Evolutionary conservation across 2,113 vertebrate genomes (phyloP), one percentile per base, ranked within the genome.

Genomic region (Cyprinodon tularosa): DNA sequence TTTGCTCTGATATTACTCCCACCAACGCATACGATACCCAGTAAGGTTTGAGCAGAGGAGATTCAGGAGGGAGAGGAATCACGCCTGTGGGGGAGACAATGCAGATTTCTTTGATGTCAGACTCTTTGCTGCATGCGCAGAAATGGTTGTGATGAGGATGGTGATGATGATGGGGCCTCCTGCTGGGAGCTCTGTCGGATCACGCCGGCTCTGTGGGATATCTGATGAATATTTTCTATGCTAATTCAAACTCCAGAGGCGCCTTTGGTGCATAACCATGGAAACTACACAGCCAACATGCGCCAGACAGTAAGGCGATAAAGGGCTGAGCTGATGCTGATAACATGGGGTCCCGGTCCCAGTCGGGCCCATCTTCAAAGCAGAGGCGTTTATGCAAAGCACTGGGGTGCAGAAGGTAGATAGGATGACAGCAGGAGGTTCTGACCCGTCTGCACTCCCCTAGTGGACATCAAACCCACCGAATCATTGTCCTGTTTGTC

Each of bases 191-290:
- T 42, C 66, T 2, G 47, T 53, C 72, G 66, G 72, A 68, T 74
- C 70, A 50, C 66, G 14, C 57, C 47, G 53, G 66, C 88, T 88
- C 86, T 11, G 70, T 61, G 44, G 84, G 86, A 89, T 66, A 84
- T 83, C 57, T 77, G 86, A 80, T 86, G 91, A 89, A 89, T 93
- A 90, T 92, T 88, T 80, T 82, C 62, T 47, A 89, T 85, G 84
- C 70, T 87, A 90, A 91, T 87, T 87, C 78, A 5, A 60, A 62
- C 70, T 64, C 40, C 74, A 78, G 78, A 69, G 64, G 63, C 60
- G 83, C 75, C 75, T 79, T 81, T 78, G 78, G 83, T 78, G 83
- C 66, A 90, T 85, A 85, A 82, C 85, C 85, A 85, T 86, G 83
- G 90, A 78, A 85, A 90, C 88, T 29, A 77, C 84, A 74, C 72